Evolutionary conservation across 2,113 vertebrate genomes (phyloP).

Genomic region (Corythoichthys haematopterus): DNA sequence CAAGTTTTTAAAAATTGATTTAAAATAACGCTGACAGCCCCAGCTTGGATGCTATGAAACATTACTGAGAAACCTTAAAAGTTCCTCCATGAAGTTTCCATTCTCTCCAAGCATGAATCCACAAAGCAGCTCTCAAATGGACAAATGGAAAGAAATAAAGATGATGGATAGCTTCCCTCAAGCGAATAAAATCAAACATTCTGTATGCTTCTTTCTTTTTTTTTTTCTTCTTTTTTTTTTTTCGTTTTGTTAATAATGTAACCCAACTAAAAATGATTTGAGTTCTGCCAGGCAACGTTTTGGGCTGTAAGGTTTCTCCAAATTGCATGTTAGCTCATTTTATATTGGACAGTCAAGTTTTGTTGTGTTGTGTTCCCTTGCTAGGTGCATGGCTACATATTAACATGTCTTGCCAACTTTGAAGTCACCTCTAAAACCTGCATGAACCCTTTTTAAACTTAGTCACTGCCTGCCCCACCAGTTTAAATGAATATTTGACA

Average conservation of each 20-base stretch:
- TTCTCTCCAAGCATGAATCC: neutral
- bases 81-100: neutral
- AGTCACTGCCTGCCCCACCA: too few relatives aligned
- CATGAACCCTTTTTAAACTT: neutral
- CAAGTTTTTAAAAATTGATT: neutral
- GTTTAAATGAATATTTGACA: neutral
- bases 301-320: neutral
- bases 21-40: neutral
- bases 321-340: neutral
- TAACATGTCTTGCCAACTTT: neutral
- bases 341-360: neutral
- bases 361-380: neutral
- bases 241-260: neutral
- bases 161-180: neutral
- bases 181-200: neutral
- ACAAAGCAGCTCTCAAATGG: neutral
- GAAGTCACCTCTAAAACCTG: neutral
- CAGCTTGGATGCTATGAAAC: neutral
- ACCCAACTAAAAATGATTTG: neutral
- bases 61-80: neutral
- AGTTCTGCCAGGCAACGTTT: neutral
- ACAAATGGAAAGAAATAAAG: conserved; percentile 1
- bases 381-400: neutral
- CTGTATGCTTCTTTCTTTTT: neutral
- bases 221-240: neutral